These are phyloP conservation scores for Nephrotoma appendiculata DNA, from an alignment of 2,888 invertebrate genomes.

Conservation along the genomic window DNA sequence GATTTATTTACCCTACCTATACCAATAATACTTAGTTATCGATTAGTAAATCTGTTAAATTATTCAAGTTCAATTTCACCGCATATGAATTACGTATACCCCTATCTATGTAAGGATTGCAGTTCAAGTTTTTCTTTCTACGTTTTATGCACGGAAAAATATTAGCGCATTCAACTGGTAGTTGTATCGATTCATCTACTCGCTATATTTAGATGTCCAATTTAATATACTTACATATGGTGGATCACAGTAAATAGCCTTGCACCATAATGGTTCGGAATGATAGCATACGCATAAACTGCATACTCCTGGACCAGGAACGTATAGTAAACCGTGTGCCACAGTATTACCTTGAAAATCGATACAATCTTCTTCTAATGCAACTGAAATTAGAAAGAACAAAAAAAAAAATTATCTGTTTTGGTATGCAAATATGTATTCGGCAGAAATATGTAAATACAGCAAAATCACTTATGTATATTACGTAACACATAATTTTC, in stretches of 20 bases:
- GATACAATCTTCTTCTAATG: conserved; percentile 62
- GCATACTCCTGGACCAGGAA: conserved; percentile 73
- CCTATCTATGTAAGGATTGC: background rate
- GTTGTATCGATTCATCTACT: background rate
- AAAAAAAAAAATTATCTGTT: background rate
- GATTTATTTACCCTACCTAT: background rate
- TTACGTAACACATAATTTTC: background rate
- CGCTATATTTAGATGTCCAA: background rate
- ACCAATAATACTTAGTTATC: background rate
- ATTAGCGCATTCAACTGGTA: background rate
- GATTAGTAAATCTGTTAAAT: background rate
- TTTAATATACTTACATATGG: conserved; percentile 55
- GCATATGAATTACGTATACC: background rate
- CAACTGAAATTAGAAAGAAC: conserved; percentile 35
- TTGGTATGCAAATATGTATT: background rate
- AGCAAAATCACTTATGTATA: background rate
- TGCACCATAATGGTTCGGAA: conserved; percentile 73
- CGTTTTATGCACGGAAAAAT: background rate
- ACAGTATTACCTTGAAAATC: conserved; percentile 71
- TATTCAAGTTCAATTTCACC: background rate
- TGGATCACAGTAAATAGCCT: conserved; percentile 74
- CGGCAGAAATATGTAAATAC: background rate
- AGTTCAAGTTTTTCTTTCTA: background rate
- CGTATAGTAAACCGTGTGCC: conserved; percentile 64
- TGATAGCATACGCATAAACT: conserved; percentile 77